Percentiles rank a stretch among this genome's conserved stretches.
Conservation (phyloP, 2,888 invertebrate genomes). For the Rambutsinella grinnellia region DNA sequence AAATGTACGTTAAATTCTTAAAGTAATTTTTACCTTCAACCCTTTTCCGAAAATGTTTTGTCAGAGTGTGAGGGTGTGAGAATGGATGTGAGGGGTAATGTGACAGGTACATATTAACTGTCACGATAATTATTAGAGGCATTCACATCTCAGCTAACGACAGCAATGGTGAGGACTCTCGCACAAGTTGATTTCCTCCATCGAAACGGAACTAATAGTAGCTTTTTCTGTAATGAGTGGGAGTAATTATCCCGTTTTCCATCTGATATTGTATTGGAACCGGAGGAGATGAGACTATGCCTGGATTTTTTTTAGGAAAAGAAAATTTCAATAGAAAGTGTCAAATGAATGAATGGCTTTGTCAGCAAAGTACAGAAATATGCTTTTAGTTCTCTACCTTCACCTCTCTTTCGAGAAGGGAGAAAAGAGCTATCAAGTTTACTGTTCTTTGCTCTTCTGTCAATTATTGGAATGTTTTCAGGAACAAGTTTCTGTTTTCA, state of each 20-base stretch:
- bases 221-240: neutral
- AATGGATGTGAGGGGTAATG: neutral
- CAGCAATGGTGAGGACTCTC: neutral
- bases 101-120: neutral
- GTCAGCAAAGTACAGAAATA: neutral
- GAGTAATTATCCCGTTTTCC: neutral
- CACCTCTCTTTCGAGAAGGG: conserved; percentile 5
- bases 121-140: neutral
- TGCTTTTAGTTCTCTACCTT: neutral
- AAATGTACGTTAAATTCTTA: too few species aligned
- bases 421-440: too few species aligned
- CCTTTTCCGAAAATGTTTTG: too few species aligned
- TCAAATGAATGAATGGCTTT: neutral
- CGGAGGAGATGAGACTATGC: neutral
- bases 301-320: neutral
- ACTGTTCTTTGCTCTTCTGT: too few species aligned
- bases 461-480: too few species aligned
- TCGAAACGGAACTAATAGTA: neutral
- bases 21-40: too few species aligned
- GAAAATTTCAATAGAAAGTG: neutral
- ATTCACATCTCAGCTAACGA: too few species aligned
- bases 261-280: neutral
- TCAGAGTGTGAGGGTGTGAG: too few species aligned
- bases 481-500: too few species aligned
- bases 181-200: too few species aligned